A percentile compares a stretch with the other conserved stretches of the same genome.
Conservation (phyloP, 2,888 invertebrate species). For the Nymphalis polychloros region DNA sequence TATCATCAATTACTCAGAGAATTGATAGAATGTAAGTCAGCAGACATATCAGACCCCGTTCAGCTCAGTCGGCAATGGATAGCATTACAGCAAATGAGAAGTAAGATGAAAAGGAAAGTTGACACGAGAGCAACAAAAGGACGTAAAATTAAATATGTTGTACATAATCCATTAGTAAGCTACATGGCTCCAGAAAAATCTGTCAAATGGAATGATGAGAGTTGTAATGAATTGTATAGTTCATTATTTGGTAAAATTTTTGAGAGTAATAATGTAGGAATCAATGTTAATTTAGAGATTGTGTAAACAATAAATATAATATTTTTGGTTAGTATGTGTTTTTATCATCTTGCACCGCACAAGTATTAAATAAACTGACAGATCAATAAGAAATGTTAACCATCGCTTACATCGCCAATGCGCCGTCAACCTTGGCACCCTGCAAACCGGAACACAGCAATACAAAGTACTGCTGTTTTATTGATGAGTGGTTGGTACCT, state of each 20-base stretch:
- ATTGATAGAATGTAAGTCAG: constrained; percentile 94
- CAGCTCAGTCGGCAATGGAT: constrained; percentile 95
- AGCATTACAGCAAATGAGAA: constrained; percentile 93
- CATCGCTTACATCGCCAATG: no score
- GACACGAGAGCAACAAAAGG: constrained; percentile 98
- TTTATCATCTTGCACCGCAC: constrained; percentile 12
- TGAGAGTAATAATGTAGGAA: constrained; percentile 69
- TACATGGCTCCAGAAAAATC: constrained; percentile 92
- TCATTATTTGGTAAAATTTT: constrained; percentile 89
- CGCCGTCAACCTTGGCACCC: no score
- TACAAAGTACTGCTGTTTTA: no score
- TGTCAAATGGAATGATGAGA: constrained; percentile 87
- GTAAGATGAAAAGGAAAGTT: constrained; percentile 95
- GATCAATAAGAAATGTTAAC: no score
- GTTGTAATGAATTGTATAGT: constrained; percentile 89
- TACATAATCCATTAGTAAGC: constrained; percentile 92
- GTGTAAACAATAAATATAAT: constrained; percentile 36
- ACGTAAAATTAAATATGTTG: constrained; percentile 91
- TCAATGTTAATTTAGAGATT: constrained; percentile 63
- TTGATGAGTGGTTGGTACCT: no score
- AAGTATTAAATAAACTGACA: no score
- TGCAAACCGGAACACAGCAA: no score
- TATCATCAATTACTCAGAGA: constrained; percentile 96
- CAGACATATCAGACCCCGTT: constrained; percentile 90
- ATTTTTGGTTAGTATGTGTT: neutral